phyloP scores from a whole-genome alignment of 2,113 vertebrate genomes.

The Cyanocitta stelleri region DNA sequence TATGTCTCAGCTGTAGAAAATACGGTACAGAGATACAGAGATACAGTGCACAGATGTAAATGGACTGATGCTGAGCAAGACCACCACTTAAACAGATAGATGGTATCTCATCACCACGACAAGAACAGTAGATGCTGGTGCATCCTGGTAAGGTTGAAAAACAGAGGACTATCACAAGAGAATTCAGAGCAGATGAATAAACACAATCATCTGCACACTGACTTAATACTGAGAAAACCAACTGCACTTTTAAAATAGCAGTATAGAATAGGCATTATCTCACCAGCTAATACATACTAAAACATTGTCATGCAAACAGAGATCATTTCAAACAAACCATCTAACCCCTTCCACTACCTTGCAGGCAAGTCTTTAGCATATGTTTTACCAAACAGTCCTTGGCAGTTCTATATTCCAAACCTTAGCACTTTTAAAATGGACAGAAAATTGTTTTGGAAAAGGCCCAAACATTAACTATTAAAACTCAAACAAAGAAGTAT shows the following conservation, averaged over 20 bases:
- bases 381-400: not conserved
- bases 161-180: not conserved
- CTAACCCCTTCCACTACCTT: not conserved
- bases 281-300: not conserved
- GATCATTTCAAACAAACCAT: not conserved
- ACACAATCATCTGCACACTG: not conserved
- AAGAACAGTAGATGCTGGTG: not conserved
- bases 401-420: not conserved
- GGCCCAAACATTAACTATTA: not conserved
- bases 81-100: not conserved
- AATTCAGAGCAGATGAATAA: not conserved
- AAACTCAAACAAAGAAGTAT: constrained; percentile 19
- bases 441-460: constrained; percentile 46
- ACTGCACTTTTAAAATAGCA: not conserved
- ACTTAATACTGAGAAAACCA: not conserved
- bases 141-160: not conserved
- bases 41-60: not conserved
- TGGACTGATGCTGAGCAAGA: not conserved
- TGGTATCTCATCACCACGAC: not conserved
- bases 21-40: not conserved
- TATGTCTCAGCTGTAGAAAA: not conserved
- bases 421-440: not conserved
- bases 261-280: not conserved
- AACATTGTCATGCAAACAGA: not conserved
- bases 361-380: not conserved